These are phyloP conservation scores for Cydia strobilella DNA, from an alignment of 1,140 invertebrate species.

Conservation along the genomic window DNA sequence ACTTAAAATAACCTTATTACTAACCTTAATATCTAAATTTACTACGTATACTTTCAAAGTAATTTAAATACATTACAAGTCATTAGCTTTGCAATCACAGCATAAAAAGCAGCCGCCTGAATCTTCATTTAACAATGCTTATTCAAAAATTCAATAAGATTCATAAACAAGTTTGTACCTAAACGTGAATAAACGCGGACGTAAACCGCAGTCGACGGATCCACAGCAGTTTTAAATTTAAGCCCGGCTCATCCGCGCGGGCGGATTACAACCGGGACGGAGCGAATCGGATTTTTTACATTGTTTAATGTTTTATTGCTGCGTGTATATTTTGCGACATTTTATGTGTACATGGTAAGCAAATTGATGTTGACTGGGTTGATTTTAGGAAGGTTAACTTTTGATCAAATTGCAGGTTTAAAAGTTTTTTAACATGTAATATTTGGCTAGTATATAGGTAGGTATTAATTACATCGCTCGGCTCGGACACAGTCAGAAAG, in stretches of 20 bases:
- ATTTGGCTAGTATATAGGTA: too few species aligned
- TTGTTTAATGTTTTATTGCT: constrained; percentile 31
- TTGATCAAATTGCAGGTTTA: too few species aligned
- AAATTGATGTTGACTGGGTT: background rate
- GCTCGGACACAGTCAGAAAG: too few species aligned
- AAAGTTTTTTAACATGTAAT: too few species aligned
- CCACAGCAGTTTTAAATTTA: constrained; percentile 40
- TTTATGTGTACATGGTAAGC: background rate
- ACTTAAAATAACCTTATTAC: too few species aligned
- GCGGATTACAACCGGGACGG: constrained; percentile 36
- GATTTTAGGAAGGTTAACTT: background rate
- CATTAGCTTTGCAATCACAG: too few species aligned
- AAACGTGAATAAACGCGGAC: background rate
- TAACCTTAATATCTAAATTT: too few species aligned
- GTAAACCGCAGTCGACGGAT: constrained; percentile 25
- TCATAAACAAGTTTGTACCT: background rate
- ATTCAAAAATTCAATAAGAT: background rate
- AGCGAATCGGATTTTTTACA: constrained; percentile 33
- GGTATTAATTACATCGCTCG: too few species aligned
- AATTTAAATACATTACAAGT: too few species aligned
- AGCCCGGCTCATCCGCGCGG: constrained; percentile 39
- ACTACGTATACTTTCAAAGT: too few species aligned
- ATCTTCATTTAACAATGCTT: too few species aligned
- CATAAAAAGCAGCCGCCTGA: too few species aligned
- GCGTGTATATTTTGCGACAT: background rate